Evolutionary conservation across 2,888 invertebrate species (phyloP).

Genomic region (Sinopyrophorus schimmeli): DNA sequence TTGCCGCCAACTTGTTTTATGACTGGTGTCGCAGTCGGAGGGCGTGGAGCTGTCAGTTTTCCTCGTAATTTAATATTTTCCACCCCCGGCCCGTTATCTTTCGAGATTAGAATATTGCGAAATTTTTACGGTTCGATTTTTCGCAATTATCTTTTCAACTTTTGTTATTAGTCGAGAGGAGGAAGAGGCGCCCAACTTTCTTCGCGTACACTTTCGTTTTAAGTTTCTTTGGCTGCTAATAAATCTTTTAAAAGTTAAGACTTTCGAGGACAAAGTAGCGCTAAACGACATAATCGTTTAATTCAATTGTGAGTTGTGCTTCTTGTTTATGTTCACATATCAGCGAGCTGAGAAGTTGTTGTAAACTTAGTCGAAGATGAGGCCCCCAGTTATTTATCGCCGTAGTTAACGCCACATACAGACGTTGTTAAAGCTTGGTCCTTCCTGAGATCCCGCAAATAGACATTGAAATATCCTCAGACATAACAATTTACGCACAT

Average conservation of each 20-base stretch:
- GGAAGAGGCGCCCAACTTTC: constrained; percentile 27
- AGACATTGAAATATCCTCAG: constrained; percentile 30
- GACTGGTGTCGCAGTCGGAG: constrained; percentile 34
- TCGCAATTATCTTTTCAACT: no score
- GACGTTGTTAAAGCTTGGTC: constrained; percentile 29
- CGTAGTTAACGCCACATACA: constrained; percentile 36
- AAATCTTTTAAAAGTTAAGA: constrained; percentile 31
- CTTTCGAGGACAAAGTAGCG: constrained; percentile 39
- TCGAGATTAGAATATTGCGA: no score
- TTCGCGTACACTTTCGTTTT: constrained; percentile 17
- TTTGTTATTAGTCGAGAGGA: no score
- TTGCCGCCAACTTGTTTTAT: constrained; percentile 37
- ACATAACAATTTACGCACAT: constrained; percentile 25
- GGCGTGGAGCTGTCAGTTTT: constrained; percentile 30
- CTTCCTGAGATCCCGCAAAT: constrained; percentile 24
- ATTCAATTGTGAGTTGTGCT: constrained; percentile 47
- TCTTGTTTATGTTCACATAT: constrained; percentile 50
- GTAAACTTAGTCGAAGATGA: constrained; percentile 33
- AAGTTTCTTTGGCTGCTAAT: constrained; percentile 26
- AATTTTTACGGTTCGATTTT: no score
- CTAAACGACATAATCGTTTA: constrained; percentile 49
- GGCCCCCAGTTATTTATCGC: constrained; percentile 36
- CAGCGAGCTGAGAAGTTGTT: constrained; percentile 34
- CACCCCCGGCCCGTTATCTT: no score
- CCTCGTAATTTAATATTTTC: constrained; percentile 23